Evolutionary conservation across 2,888 invertebrate genomes (phyloP), one percentile per base, ranked within the genome.

Genomic region (Silvanus unidentatus): DNA sequence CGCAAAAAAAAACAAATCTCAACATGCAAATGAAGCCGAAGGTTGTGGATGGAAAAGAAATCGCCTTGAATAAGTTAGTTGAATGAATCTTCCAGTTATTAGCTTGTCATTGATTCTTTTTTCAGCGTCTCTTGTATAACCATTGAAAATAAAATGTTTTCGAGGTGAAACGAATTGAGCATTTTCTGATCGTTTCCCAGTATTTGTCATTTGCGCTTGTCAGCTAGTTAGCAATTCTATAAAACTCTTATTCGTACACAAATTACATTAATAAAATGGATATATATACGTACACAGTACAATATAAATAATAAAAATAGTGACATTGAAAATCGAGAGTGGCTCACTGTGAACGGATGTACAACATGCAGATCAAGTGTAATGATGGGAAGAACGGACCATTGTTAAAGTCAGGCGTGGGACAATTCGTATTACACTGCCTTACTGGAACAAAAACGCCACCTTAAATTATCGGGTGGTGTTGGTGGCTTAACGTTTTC

Each of bases 281-380:
- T 22, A 22, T 22, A 22, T 22, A 22, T 8, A 22, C 8, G 22
- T 22, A 22, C 22, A 22, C 4, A 22, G 46, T 39, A 29, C 8
- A 32, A 32, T n/a, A n/a, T 12, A 32, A n/a, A 32, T 12, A 32
- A 32, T 32, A 41, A 41, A n/a, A 49, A 44, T 53, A 63, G 63
- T 66, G 70, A 71, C 71, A 70, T 70, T 71, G 70, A 70, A 71
- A 69, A 70, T 65, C 67, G 69, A 69, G 70, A 70, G 70, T 69
- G 61, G 22, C 22, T 22, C 4, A 32, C 59, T 64, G 65, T 62
- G 65, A 67, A 61, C 68, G 69, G 68, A 69, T 70, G 69, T 70
- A 22, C 22, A 64, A 63, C 70, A 71, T 71, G 71, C 70, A 71
- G 71, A 70, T 71, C 70, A 68, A 64, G 69, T 67, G 70, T 72